These are phyloP conservation scores for Brienomyrus longianalis DNA, from an alignment of 2,113 vertebrate genomes.

Conservation along the genomic window DNA sequence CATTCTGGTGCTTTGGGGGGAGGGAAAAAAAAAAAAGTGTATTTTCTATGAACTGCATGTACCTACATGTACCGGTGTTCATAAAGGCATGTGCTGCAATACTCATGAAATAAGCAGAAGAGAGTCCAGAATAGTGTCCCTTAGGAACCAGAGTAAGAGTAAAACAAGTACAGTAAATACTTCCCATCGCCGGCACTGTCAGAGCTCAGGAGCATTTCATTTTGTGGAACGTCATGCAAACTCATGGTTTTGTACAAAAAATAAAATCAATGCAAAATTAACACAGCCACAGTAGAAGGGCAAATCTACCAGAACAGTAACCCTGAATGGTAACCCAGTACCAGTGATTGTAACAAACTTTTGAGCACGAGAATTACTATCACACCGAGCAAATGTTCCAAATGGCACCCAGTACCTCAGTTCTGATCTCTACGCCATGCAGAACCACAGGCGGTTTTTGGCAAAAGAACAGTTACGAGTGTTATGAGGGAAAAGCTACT, in stretches of 20 bases:
- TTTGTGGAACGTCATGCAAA: not conserved
- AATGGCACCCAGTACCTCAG: not conserved
- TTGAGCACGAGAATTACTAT: not conserved
- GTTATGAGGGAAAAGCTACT: not conserved
- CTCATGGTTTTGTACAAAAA: not conserved
- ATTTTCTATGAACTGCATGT: not conserved
- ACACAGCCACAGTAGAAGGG: not conserved
- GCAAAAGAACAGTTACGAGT: not conserved
- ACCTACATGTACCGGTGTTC: not conserved
- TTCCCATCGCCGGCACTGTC: not conserved
- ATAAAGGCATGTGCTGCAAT: not conserved
- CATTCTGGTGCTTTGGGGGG: not conserved
- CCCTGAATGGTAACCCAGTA: not conserved
- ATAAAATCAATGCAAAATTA: not conserved
- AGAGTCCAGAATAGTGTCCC: not conserved
- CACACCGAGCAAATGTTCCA: not conserved
- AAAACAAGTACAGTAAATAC: not conserved
- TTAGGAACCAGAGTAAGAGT: not conserved
- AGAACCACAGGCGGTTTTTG: conserved; percentile 13
- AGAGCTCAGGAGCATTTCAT: not conserved
- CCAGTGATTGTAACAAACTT: not conserved
- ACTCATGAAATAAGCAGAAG: not conserved
- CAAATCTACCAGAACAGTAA: not conserved
- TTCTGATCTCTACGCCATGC: not conserved
- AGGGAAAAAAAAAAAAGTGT: no score